phyloP scores from a whole-genome alignment of 2,113 vertebrate species.

The Elachura formosa region DNA sequence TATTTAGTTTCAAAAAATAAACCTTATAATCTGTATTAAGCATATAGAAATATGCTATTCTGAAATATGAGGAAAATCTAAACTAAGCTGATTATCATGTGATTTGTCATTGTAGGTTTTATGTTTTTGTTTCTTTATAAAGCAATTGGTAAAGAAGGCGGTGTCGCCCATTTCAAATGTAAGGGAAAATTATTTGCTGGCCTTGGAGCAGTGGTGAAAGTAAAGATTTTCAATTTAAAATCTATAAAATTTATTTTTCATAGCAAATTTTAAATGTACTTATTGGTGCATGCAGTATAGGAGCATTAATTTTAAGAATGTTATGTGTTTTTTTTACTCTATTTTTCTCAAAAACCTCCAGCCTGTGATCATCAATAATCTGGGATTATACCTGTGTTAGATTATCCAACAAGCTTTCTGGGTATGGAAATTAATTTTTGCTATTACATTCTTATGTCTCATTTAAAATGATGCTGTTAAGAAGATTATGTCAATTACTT shows the following conservation, averaged over 20 bases:
- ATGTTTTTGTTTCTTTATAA: no score
- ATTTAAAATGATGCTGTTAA: neutral
- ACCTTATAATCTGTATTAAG: neutral
- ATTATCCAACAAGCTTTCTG: neutral
- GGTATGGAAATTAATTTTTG: neutral
- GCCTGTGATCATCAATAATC: neutral
- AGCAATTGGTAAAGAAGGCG: neutral
- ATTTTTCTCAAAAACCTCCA: neutral
- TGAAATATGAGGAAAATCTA: neutral
- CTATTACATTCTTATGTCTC: neutral
- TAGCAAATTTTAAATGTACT: neutral
- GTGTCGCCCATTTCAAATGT: neutral
- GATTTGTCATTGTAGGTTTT: neutral
- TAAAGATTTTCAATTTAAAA: neutral
- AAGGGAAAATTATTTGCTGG: neutral
- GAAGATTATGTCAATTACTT: neutral
- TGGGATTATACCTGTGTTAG: neutral
- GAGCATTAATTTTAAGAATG: neutral
- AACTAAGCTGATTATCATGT: neutral
- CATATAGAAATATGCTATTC: neutral
- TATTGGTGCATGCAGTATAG: neutral
- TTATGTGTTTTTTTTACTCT: neutral
- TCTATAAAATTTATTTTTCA: neutral
- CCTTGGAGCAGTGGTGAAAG: neutral
- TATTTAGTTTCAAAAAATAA: neutral